Percentiles rank a stretch among this genome's conserved stretches.
Evolutionary conservation across 1,140 invertebrate species (phyloP).

Genomic region (Megalonaias nervosa): DNA sequence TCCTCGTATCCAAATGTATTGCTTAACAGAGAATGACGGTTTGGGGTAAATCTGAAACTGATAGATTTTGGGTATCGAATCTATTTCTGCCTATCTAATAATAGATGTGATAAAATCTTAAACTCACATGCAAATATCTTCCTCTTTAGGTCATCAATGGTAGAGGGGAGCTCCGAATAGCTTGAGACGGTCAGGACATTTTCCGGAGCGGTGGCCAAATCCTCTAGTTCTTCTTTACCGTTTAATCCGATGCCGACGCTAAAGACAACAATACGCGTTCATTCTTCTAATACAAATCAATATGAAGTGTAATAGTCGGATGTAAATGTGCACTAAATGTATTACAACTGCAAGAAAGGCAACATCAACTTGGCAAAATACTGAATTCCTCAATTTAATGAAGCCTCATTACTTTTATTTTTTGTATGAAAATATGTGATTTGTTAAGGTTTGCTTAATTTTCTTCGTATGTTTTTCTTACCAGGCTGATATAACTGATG

Average conservation of each 20-base stretch:
- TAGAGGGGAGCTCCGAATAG: conserved; percentile 19
- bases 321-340: too few species aligned
- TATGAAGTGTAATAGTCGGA: too few species aligned
- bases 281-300: too few species aligned
- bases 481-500: too few species aligned
- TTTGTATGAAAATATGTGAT: too few species aligned
- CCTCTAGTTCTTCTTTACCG: conserved; percentile 43
- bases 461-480: too few species aligned
- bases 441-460: too few species aligned
- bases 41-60: background rate
- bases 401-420: too few species aligned
- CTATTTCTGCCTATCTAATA: background rate
- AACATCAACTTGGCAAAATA: too few species aligned
- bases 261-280: conserved; percentile 8
- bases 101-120: background rate
- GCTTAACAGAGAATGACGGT: background rate
- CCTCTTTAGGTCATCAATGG: conserved; percentile 28
- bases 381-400: too few species aligned
- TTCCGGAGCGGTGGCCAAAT: conserved; percentile 30
- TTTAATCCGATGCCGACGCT: conserved; percentile 41
- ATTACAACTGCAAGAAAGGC: too few species aligned
- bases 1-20: too few species aligned
- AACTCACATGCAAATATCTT: conserved; percentile 56
- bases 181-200: conserved; percentile 41
- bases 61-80: background rate